Evolutionary conservation across 2,113 vertebrate genomes (phyloP), one percentile per base, ranked within the genome.

Genomic region (Smithornis capensis): DNA sequence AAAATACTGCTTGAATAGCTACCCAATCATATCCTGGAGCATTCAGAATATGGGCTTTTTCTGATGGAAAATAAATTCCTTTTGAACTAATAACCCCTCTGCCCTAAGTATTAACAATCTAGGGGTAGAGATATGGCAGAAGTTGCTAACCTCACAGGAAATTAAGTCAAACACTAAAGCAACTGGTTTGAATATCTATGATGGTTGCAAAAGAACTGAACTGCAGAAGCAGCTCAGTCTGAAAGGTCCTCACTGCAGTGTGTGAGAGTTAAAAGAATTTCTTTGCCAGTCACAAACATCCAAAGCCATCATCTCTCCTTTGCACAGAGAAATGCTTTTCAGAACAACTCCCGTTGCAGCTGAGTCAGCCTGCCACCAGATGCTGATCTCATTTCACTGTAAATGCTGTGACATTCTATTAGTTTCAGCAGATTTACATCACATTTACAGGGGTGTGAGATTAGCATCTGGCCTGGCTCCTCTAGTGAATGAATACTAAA

Each of bases 361-460:
- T 90, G 95, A 90, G 87, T 95, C 94, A 97, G 95, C 89, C 91
- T 47, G 62, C 2, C 2, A 81, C 80, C 86, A 97, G 96, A 91
- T 85, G 94, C 93, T 94, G 89, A 97, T 83, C 90, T 91, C 91
- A 75, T 83, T 91, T 94, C 75, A 52, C 78, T 76, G 31, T 35
- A 96, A 87, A 81, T 55, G 89, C 93, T 55, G 22, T 37, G 71
- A 91, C 76, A 88, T 94, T 91, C 92, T 85, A 96, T 93, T 87
- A 90, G 86, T 90, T 92, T 92, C 90, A 93, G 92, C 93, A 95
- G 85, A 97, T 89, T 89, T 89, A 92, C 94, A 95, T 94, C 92
- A 93, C 49, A 92, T 96, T 90, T 92, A 57, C 80, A 73, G 63
- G 24, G 42, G 38, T 62, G 73, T 12, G 74, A 94, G 94, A 95